phyloP scores from a whole-genome alignment of 2,888 invertebrate genomes.

The Lissocephala sabroskyi region DNA sequence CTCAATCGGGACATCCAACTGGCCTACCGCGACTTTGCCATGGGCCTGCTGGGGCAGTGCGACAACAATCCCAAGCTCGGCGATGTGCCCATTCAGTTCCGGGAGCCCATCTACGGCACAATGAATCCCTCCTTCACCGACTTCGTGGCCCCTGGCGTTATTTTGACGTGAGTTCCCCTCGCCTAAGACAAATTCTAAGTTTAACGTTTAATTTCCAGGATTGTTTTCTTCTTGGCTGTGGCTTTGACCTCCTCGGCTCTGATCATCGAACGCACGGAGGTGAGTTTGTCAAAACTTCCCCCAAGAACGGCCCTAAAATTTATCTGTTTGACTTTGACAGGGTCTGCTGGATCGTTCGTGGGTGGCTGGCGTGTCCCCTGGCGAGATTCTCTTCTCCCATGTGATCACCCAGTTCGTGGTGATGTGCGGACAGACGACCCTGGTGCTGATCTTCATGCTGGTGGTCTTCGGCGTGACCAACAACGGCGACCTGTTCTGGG shows the following conservation, averaged over 20 bases:
- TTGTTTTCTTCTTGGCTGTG: constrained; percentile 96
- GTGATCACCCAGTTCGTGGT: constrained; percentile 95
- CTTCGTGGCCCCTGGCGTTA: constrained; percentile 96
- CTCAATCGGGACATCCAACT: constrained; percentile 88
- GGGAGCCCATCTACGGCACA: constrained; percentile 90
- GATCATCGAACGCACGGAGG: constrained; percentile 91
- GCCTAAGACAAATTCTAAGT: too few species aligned
- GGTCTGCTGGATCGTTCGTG: constrained; percentile 93
- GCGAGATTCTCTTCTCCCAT: constrained; percentile 94
- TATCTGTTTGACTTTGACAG: constrained; percentile 28
- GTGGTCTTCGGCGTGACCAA: constrained; percentile 91
- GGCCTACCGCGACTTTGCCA: constrained; percentile 89
- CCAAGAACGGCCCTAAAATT: neutral
- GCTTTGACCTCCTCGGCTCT: constrained; percentile 93
- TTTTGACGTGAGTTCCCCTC: constrained; percentile 87
- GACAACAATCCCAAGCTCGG: constrained; percentile 88
- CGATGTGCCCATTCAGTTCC: constrained; percentile 91
- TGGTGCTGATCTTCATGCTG: constrained; percentile 93
- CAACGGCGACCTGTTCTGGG: constrained; percentile 88
- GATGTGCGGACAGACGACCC: constrained; percentile 93
- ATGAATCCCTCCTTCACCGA: constrained; percentile 94
- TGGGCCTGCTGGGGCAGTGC: constrained; percentile 81
- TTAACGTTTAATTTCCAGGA: constrained; percentile 75
- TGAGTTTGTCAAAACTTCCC: constrained; percentile 27
- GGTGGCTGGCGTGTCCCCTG: constrained; percentile 93